Conservation (phyloP, 2,888 invertebrate species). For the Cheilosia soror region DNA sequence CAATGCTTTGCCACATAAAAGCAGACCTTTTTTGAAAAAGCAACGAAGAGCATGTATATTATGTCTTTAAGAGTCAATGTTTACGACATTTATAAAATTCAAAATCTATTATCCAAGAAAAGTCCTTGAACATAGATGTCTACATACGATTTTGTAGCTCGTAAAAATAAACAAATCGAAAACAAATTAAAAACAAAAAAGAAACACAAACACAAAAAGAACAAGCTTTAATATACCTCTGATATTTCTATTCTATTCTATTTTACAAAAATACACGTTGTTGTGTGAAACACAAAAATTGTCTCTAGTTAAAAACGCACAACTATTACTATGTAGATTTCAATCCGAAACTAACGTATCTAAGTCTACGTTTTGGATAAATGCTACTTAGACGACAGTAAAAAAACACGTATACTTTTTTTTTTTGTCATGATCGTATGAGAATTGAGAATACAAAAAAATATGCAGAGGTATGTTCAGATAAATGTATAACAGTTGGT, state of each 20-base stretch:
- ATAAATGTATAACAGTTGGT: conserved; percentile 65
- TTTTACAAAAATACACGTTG: conserved; percentile 21
- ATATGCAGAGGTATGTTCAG: conserved; percentile 74
- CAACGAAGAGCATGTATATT: not conserved
- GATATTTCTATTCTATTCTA: conserved; percentile 65
- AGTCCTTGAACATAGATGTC: not conserved
- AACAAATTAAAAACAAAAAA: not conserved
- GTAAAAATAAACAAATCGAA: not conserved
- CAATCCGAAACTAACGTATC: conserved; percentile 39
- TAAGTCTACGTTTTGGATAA: conserved; percentile 43
- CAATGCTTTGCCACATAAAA: conserved; percentile 1
- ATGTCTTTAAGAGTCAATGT: not conserved
- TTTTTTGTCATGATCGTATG: conserved; percentile 45
- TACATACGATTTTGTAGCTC: conserved; percentile 1
- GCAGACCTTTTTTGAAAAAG: not conserved
- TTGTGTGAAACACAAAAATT: conserved; percentile 13
- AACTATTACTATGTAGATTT: conserved; percentile 30
- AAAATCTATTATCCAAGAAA: not conserved
- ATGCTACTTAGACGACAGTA: conserved; percentile 36
- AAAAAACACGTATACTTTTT: conserved; percentile 47
- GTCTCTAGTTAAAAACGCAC: conserved; percentile 32
- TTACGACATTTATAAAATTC: conserved; percentile 3
- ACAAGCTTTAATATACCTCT: conserved; percentile 66
- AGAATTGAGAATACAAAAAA: conserved; percentile 55
- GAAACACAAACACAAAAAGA: conserved; percentile 16